A percentile compares a stretch with the other conserved stretches of the same genome.
Evolutionary conservation across 2,797 vertebrate genomes (phyloP).

Genomic region (Poecile montanus): DNA sequence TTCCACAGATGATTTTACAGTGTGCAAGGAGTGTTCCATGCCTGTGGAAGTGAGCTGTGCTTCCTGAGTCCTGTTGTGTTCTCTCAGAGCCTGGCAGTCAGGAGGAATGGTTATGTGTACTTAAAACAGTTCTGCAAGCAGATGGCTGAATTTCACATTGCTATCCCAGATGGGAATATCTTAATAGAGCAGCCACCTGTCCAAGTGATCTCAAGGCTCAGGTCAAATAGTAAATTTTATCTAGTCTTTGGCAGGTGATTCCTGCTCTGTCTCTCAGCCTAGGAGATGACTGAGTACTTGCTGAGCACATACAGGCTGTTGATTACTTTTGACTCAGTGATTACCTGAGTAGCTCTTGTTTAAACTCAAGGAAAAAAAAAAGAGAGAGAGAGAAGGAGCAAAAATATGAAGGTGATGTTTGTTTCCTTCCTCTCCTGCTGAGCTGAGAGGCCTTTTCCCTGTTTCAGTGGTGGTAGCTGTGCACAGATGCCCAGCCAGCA

Average conservation of each 20-base stretch:
- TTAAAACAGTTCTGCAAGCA: slow-evolving; percentile 48
- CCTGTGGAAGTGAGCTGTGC: neutral
- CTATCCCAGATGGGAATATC: slow-evolving; percentile 54
- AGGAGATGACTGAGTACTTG: neutral
- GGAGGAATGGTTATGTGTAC: neutral
- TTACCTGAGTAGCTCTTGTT: neutral
- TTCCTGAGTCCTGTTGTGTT: neutral
- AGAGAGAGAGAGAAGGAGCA: neutral
- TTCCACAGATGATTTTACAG: neutral
- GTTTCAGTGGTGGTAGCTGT: neutral
- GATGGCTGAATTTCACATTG: slow-evolving; percentile 49
- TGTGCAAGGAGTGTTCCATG: neutral
- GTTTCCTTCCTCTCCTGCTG: neutral
- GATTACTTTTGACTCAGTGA: neutral
- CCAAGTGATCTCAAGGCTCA: slow-evolving; percentile 52
- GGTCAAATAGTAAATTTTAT: slow-evolving; percentile 49
- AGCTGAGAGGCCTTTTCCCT: neutral
- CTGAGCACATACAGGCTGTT: neutral
- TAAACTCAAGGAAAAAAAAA: neutral
- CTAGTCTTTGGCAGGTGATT: slow-evolving; percentile 27
- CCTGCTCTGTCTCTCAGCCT: neutral
- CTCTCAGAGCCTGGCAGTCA: neutral
- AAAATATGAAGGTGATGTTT: neutral
- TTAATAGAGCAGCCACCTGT: slow-evolving; percentile 61
- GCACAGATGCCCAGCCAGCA: neutral